Conservation (phyloP, 2,797 vertebrate genomes). For the Meriones psammophilus region DNA sequence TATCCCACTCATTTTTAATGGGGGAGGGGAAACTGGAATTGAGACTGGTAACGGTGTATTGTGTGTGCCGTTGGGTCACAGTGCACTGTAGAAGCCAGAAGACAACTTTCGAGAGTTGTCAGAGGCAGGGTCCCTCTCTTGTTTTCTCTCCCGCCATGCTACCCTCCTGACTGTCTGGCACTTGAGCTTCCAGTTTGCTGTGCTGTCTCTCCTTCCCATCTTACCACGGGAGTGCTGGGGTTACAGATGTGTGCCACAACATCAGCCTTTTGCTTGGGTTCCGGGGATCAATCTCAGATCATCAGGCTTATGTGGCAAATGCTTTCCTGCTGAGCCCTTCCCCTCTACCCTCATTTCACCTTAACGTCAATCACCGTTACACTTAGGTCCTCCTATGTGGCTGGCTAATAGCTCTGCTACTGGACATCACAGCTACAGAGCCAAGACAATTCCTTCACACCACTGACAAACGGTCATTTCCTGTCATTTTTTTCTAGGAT, state of each 20-base stretch:
- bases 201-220: neutral
- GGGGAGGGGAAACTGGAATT: too few species aligned
- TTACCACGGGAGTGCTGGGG: neutral
- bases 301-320: neutral
- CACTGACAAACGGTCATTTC: neutral
- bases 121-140: neutral
- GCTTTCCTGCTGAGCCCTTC: neutral
- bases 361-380: neutral
- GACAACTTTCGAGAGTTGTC: neutral
- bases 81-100: neutral
- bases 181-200: accelerated
- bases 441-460: neutral
- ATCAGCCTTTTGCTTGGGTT: neutral
- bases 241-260: neutral
- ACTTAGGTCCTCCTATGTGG: accelerated
- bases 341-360: neutral
- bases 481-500: too few species aligned
- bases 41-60: too few species aligned
- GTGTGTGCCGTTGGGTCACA: neutral
- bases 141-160: neutral
- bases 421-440: neutral
- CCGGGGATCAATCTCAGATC: neutral
- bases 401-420: neutral
- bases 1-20: neutral
- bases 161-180: neutral